Evolutionary conservation across 2,888 invertebrate species (phyloP).

Genomic region (Drosophila vallismaia): DNA sequence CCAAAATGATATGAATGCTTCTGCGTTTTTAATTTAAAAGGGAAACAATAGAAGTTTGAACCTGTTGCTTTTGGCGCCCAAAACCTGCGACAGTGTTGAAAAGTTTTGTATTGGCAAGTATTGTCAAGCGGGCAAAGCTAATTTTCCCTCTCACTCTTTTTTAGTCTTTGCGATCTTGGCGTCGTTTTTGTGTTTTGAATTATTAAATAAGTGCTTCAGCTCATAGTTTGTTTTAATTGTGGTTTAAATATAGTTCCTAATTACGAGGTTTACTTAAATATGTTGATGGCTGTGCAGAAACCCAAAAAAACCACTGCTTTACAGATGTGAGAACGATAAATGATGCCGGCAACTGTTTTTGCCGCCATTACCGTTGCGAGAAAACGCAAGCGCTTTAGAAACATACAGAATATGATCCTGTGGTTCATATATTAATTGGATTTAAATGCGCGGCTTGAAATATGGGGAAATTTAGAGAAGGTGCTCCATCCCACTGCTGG

Average conservation of each 20-base stretch:
- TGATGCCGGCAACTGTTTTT: not conserved
- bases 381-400: not conserved
- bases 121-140: not conserved
- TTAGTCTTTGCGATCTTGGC: not conserved
- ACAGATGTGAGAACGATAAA: not conserved
- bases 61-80: not conserved
- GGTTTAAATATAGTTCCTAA: not conserved
- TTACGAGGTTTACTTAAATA: not conserved
- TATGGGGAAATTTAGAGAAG: not conserved
- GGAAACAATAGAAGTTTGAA: not conserved
- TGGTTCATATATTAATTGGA: no score
- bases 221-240: not conserved
- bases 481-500: not conserved
- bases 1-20: slow-evolving; percentile 27
- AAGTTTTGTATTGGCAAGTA: not conserved
- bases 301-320: not conserved
- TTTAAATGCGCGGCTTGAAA: not conserved
- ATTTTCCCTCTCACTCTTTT: not conserved
- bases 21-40: slow-evolving; percentile 12
- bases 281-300: not conserved
- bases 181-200: not conserved
- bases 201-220: not conserved
- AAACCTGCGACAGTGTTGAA: not conserved
- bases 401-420: not conserved
- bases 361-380: no score